Percentiles rank a stretch among this genome's conserved stretches.
phyloP scores from a whole-genome alignment of 2,113 vertebrate genomes.

The Ondatra zibethicus region DNA sequence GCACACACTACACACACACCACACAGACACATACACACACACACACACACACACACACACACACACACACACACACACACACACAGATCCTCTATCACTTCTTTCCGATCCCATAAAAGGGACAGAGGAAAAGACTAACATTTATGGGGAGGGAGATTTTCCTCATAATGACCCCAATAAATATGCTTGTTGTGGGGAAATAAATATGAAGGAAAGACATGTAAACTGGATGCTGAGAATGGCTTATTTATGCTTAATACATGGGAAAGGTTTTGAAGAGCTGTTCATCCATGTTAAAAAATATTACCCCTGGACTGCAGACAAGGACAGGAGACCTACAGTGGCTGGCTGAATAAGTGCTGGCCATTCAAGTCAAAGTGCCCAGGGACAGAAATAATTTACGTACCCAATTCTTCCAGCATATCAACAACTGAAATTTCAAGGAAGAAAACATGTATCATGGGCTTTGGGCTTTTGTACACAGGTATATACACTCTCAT shows the following conservation, averaged over 20 bases:
- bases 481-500: neutral
- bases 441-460: slow-evolving; percentile 63
- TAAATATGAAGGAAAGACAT: slow-evolving; percentile 78
- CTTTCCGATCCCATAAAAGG: slow-evolving; percentile 76
- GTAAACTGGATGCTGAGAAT: slow-evolving; percentile 76
- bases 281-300: slow-evolving; percentile 85
- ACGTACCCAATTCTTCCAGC: slow-evolving; percentile 76
- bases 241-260: slow-evolving; percentile 80
- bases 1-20: neutral
- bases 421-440: slow-evolving; percentile 75
- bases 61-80: slow-evolving; percentile 14
- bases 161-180: slow-evolving; percentile 82
- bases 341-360: slow-evolving; percentile 76
- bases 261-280: slow-evolving; percentile 80
- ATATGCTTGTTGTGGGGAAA: slow-evolving; percentile 82
- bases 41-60: neutral
- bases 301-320: slow-evolving; percentile 81
- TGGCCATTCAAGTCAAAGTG: slow-evolving; percentile 71
- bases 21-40: neutral
- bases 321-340: slow-evolving; percentile 82
- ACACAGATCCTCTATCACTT: slow-evolving; percentile 72
- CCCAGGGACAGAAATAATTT: slow-evolving; percentile 81
- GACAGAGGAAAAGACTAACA: slow-evolving; percentile 83
- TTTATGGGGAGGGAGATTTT: slow-evolving; percentile 81
- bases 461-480: slow-evolving; percentile 24